Conservation (phyloP, 2,113 vertebrate species). For the Donacobius atricapilla region DNA sequence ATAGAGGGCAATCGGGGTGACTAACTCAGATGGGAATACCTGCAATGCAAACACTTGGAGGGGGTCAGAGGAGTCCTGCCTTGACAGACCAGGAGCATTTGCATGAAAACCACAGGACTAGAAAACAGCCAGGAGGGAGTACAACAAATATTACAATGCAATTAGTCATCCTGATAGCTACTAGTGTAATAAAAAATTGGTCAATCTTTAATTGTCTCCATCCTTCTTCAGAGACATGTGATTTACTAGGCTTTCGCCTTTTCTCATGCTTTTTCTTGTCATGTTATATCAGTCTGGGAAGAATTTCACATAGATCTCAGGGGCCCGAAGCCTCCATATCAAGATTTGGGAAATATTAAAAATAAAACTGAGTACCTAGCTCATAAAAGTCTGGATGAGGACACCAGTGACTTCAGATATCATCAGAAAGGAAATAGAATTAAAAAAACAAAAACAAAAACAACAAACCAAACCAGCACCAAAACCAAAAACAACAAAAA, state of each 20-base stretch:
- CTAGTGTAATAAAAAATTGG: background rate
- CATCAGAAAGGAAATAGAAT: background rate
- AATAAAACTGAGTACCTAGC: background rate
- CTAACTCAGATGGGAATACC: background rate
- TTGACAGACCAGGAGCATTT: background rate
- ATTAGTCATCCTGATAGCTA: background rate
- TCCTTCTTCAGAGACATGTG: background rate
- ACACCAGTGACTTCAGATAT: background rate
- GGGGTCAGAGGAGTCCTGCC: background rate
- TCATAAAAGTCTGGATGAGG: background rate
- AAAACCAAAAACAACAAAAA: background rate
- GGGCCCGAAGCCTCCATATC: background rate
- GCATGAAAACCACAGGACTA: background rate
- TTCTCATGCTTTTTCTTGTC: background rate
- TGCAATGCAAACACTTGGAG: background rate
- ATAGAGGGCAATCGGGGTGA: accelerated
- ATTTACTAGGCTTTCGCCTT: background rate
- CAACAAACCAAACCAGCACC: background rate
- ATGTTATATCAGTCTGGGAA: background rate
- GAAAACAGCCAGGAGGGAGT: background rate
- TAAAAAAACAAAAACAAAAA: background rate
- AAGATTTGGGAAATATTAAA: background rate
- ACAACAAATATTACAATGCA: background rate
- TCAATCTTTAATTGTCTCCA: background rate
- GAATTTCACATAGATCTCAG: background rate